phyloP scores from a whole-genome alignment of 2,888 invertebrate species.

The Pristionchus maxplancki region DNA sequence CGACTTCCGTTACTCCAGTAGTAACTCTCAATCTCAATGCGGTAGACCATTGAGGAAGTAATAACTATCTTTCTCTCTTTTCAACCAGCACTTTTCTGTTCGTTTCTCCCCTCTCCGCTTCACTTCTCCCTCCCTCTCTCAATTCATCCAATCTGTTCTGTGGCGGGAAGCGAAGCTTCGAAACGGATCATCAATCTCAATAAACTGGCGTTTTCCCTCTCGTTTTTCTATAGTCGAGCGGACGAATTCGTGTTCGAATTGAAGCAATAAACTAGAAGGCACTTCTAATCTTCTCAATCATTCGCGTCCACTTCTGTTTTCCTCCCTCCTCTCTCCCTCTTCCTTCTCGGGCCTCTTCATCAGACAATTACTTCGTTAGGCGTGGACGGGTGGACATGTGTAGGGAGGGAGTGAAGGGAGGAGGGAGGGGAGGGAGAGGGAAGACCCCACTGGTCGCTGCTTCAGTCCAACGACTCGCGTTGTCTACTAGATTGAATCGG shows the following conservation, averaged over 20 bases:
- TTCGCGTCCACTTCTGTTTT: not conserved
- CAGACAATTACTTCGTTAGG: slow-evolving; percentile 51
- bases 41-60: not conserved
- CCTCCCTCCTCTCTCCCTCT: not conserved
- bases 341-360: slow-evolving; percentile 23
- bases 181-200: slow-evolving; percentile 43
- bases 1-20: not conserved
- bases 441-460: slow-evolving; percentile 27
- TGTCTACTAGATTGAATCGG: slow-evolving; percentile 34
- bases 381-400: slow-evolving; percentile 37
- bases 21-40: not conserved
- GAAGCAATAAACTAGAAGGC: not conserved
- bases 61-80: no score
- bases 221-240: not conserved
- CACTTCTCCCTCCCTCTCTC: slow-evolving; percentile 1
- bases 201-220: not conserved
- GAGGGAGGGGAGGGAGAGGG: not conserved
- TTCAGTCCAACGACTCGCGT: not conserved
- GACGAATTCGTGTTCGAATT: not conserved
- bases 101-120: not conserved
- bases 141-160: not conserved
- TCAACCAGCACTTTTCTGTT: not conserved
- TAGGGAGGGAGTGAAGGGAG: not conserved
- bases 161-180: not conserved
- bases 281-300: not conserved